These are phyloP conservation scores for Lottia gigantea DNA, from an alignment of 2,888 invertebrate genomes.

Conservation along the genomic window DNA sequence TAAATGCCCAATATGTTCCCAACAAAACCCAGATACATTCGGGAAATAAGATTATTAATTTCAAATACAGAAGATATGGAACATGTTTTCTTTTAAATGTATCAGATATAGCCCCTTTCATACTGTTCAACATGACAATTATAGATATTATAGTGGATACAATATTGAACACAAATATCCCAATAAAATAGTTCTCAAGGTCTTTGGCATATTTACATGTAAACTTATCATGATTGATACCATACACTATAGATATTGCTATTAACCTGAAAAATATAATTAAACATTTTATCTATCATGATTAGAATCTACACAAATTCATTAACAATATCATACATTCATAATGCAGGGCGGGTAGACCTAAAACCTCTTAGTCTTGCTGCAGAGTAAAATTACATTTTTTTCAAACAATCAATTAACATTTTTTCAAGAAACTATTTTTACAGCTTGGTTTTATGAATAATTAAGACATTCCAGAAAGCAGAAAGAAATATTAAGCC, in stretches of 20 bases:
- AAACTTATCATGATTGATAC: constrained; percentile 75
- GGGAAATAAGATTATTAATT: constrained; percentile 80
- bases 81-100: constrained; percentile 78
- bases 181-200: constrained; percentile 80
- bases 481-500: too few relatives aligned
- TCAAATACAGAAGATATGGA: constrained; percentile 77
- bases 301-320: too few relatives aligned
- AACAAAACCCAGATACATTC: constrained; percentile 84
- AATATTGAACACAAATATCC: constrained; percentile 67
- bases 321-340: too few relatives aligned
- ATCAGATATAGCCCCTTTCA: constrained; percentile 82
- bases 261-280: constrained; percentile 73
- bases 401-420: too few relatives aligned
- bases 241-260: constrained; percentile 74
- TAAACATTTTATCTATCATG: too few relatives aligned
- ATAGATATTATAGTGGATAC: constrained; percentile 65
- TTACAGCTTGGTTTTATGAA: too few relatives aligned
- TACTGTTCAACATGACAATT: constrained; percentile 56
- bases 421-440: too few relatives aligned
- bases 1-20: constrained; percentile 84
- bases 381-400: too few relatives aligned
- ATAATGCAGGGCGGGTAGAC: too few relatives aligned
- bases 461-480: too few relatives aligned
- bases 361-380: too few relatives aligned
- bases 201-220: constrained; percentile 80